Evolutionary conservation across 2,113 vertebrate species (phyloP), one percentile per base, ranked within the genome.

Genomic region (Atrichornis clamosus): DNA sequence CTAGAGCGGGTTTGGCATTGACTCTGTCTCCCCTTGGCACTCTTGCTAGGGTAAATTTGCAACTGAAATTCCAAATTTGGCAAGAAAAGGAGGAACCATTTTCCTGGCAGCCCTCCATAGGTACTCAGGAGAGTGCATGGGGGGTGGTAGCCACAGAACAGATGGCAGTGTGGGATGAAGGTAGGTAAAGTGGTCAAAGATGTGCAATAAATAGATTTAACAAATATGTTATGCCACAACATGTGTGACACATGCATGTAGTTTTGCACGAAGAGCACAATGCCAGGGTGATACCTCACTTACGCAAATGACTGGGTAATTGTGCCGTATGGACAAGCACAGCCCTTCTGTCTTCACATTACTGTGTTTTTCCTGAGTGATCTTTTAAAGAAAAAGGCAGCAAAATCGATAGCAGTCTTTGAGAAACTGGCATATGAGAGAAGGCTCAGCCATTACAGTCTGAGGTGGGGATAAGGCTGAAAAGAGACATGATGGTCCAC

Each of bases 11-110:
- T 69, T 90, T 95, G 85, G 87, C 93, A 90, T 74, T 77, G 85
- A 86, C 82, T 95, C 93, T 53, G 47, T 64, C 90, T 93, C 76
- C 52, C 69, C 64, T 94, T 96, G 92, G 96, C 92, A 89, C 35
- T 91, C 73, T 81, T 60, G 59, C 87, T 92, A 74, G 92, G 64
- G 87, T 84, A 84, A 90, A 96, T 95, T 92, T 93, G 88, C 79
- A 94, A 90, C 90, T 91, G 90, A 96, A 96, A 95, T 95, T 95
- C 86, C 76, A 81, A 84, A 92, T 95, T 68, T 97, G 95, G 94
- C 94, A 95, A 95, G 94, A 84, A 93, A 93, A 92, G 60, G 85
- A 95, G n/a, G 92, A 94, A 88, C 90, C 44, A 56, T 90, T 94
- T 93, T 94, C 52, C 90, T 96, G 95, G 92, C 95, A 96, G 47